Evolutionary conservation across 2,888 invertebrate species (phyloP), one percentile per base, ranked within the genome.

Genomic region (Drosophila pegasa): DNA sequence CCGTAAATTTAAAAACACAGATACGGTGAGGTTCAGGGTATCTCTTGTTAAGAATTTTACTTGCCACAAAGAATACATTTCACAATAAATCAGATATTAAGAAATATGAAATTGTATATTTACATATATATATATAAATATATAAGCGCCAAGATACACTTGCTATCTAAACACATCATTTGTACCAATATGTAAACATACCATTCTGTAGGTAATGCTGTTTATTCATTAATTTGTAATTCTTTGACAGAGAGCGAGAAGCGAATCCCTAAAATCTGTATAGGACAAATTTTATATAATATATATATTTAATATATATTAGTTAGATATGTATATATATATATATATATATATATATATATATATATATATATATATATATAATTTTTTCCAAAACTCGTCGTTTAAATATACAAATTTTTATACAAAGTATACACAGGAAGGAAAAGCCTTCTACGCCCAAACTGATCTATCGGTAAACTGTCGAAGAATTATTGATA

Each of bases 401-500:
- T n/a, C n/a, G n/a, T n/a, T n/a, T n/a, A n/a, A n/a, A n/a, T n/a
- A n/a, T n/a, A n/a, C n/a, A n/a, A n/a, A n/a, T n/a, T n/a, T n/a
- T n/a, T n/a, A n/a, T n/a, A n/a, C n/a, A n/a, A n/a, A n/a, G n/a
- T n/a, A 47, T 47, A 45, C 18, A 41, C 55, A 45, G 66, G 77
- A 83, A 87, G 77, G 77, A 70, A 66, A 80, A 68, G 64, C 80
- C 86, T 79, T 87, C 83, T 80, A 77, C 83, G 75, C 83, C 88
- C 83, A 88, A 88, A 80, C 76, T 85, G 84, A 85, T 85, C 83
- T 78, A 90, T 89, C 75, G 89, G 87, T 81, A 89, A 90, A 89
- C 89, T 89, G 89, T 87, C 88, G 81, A 89, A 87, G 75, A 87
- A 87, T 82, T 66, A 75, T 87, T 85, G 86, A 83, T 87, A 82